These are phyloP conservation scores for Caenorhabditis wallacei DNA, from an alignment of 2,888 invertebrate species.

Conservation along the genomic window DNA sequence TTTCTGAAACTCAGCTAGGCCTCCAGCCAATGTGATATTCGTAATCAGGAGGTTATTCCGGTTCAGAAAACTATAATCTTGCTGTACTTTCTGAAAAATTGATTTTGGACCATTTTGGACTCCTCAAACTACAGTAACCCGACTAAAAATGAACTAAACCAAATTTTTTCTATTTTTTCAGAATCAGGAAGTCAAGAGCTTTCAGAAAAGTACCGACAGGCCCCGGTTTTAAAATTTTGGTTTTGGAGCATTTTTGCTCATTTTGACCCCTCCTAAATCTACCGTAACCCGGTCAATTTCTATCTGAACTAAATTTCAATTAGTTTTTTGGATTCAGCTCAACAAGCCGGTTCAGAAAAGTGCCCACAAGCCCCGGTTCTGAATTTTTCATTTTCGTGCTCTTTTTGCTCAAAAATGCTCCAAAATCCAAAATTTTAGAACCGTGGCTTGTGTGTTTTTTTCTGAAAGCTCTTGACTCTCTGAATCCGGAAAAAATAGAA, in stretches of 20 bases:
- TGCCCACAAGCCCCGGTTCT: neutral
- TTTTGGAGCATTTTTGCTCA: too few relatives aligned
- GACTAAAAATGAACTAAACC: neutral
- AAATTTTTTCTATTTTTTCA: neutral
- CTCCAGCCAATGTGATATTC: too few relatives aligned
- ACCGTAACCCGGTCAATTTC: neutral
- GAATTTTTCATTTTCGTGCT: neutral
- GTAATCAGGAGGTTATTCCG: too few relatives aligned
- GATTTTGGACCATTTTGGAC: too few relatives aligned
- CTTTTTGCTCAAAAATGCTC: neutral
- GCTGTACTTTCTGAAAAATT: too few relatives aligned
- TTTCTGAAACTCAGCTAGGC: too few relatives aligned
- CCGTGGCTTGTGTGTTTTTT: neutral
- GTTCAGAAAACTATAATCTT: too few relatives aligned
- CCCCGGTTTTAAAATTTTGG: neutral
- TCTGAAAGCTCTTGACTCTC: neutral
- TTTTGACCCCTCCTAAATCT: neutral
- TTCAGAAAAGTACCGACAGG: slow-evolving; percentile 5
- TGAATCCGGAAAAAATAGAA: neutral
- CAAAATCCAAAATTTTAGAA: neutral
- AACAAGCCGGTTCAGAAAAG: neutral
- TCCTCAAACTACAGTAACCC: too few relatives aligned
- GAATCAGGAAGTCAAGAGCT: neutral
- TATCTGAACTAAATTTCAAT: neutral
- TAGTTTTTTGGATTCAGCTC: neutral